Evolutionary conservation across 2,888 invertebrate genomes (phyloP), one percentile per base, ranked within the genome.

Genomic region (Chaetogeoica ovagalla): DNA sequence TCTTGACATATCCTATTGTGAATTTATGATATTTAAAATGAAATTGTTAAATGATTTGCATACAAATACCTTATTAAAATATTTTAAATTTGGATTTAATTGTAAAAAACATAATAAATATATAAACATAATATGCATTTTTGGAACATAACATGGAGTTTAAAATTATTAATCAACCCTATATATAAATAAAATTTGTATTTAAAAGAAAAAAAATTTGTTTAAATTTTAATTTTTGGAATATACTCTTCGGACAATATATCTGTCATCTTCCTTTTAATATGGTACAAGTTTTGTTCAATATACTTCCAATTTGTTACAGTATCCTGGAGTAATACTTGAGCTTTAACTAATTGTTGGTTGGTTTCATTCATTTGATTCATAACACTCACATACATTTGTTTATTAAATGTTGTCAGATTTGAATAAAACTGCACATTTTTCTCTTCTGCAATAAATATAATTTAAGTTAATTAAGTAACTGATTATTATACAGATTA

Each of bases 381-480:
- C 30, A 62, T 66, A 19, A 62, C 77, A 55, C 70, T 77, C 52
- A 69, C 17, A 55, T 69, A 77, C 77, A 77, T 77, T n/a, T 69
- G 70, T 62, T 69, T 77, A 21, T 52, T 62, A 19, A 77, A 77
- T 37, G 62, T 17, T 2, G 77, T 59, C 4, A 77, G 30, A 55
- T 70, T 79, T 21, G 70, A 70, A 39, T 79, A 79, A 63, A 79
- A 79, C 39, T 79, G 77, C 39, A 79, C 63, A n/a, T 77, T 77
- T 77, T 77, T 77, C 21, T 77, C 77, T 70, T 77, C 77, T 77
- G 30, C 5, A 70, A 52, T 6, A 30, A 23, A 57, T 23, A 4
- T n/a, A 66, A 76, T 52, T 63, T 30, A 43, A 19, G 60, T 59
- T 43, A 43, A 30, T 43, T 30, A 19, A 30, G 30, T 11, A 6